Base-by-base conservation (phyloP, 2,888 invertebrate genomes). In the Athalia rosae region DNA sequence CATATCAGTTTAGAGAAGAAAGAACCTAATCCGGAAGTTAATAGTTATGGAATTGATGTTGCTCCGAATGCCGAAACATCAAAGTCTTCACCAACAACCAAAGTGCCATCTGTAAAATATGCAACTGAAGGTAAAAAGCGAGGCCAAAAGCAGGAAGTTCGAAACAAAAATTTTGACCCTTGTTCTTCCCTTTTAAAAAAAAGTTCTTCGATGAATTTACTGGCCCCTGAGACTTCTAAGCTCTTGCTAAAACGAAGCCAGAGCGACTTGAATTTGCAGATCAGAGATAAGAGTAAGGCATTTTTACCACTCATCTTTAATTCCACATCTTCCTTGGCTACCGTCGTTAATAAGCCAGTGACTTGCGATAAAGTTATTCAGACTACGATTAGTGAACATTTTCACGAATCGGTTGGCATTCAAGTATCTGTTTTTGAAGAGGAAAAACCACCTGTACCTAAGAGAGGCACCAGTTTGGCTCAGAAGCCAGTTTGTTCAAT, bases 271-370 rank as follows among this genome's bases (percentile, higher is more conserved):
- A 89, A 89, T 78, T 76, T 90, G 3, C 81, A 83, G n/a, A 84
- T 73, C 4, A 85, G 82, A 4, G 87, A 87, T 47, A 86, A 83
- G 63, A 82, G 83, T 13, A 82, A 77, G 53, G 76, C 79, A 4
- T 50, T 81, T 4, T 79, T 85, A 11, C 83, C 86, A 3, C 64
- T 87, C 7, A 87, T 88, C n/a, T 89, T 89, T 63, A 84, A 89
- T 64, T 89, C 89, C 0, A 85, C 90, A 0, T 90, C 90, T 1
- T 90, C 90, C 3, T 87, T 90, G 43, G 87, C 90, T 0, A 90
- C 90, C 1, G 87, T 90, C 63, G 88, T 90, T 82, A 82, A 82
- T 71, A 89, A 88, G 80, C 89, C 88, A 4, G 48, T 80, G 0
- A 89, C 88, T 8, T 89, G 87, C 76, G 88, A 89, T 77, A 89